phyloP scores from a whole-genome alignment of 2,888 invertebrate genomes.

The Drosophila meridionalis region DNA sequence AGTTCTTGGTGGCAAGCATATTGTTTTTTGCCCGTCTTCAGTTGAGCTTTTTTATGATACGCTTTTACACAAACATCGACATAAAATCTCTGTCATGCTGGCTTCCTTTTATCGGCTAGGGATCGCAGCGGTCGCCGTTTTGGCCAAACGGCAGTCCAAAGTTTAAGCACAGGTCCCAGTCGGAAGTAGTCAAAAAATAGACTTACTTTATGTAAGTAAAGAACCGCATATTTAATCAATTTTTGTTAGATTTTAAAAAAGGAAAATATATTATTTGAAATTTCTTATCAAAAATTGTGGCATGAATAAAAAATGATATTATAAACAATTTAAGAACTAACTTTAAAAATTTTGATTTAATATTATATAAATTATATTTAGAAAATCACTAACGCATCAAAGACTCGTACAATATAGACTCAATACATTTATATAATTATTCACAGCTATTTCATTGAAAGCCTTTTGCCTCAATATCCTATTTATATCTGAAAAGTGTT shows the following conservation, averaged over 20 bases:
- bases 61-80: constrained; percentile 66
- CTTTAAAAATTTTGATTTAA: too few relatives aligned
- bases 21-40: constrained; percentile 50
- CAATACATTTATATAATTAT: not conserved
- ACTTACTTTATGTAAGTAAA: not conserved
- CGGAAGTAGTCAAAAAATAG: constrained; percentile 4
- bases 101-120: constrained; percentile 42
- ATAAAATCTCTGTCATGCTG: constrained; percentile 70
- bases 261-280: not conserved
- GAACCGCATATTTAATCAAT: not conserved
- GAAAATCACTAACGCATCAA: not conserved
- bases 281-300: too few relatives aligned
- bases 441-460: not conserved
- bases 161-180: constrained; percentile 22
- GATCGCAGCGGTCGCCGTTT: constrained; percentile 40
- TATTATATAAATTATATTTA: not conserved
- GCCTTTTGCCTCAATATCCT: not conserved
- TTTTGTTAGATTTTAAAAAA: not conserved
- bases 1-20: constrained; percentile 53
- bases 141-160: constrained; percentile 28
- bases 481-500: not conserved
- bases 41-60: constrained; percentile 66
- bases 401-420: not conserved
- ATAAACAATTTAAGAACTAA: too few relatives aligned
- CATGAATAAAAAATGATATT: too few relatives aligned